A percentile compares a stretch with the other conserved stretches of the same genome.
phyloP scores from a whole-genome alignment of 92 coral and sea anemone genomes.

The Zoanthus gigantus region DNA sequence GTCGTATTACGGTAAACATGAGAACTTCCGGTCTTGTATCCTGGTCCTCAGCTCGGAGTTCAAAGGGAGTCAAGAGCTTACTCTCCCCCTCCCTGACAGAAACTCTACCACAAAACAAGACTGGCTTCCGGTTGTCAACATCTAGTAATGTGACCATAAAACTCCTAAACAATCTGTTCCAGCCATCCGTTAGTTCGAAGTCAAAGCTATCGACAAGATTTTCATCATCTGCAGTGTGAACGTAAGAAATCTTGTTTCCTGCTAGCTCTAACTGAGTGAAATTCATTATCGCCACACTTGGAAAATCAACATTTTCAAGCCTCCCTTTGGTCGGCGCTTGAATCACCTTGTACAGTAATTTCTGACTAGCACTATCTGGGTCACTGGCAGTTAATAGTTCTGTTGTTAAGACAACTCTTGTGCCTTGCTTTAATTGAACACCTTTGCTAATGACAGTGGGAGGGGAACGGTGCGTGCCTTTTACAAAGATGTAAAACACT shows the following conservation, averaged over 20 bases:
- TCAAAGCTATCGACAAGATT: constrained; percentile 89
- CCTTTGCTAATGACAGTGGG: constrained; percentile 92
- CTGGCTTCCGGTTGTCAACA: constrained; percentile 86
- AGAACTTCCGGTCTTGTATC: constrained; percentile 80
- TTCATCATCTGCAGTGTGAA: constrained; percentile 88
- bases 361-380: constrained; percentile 74
- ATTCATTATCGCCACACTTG: constrained; percentile 65
- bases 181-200: constrained; percentile 94
- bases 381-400: constrained; percentile 85
- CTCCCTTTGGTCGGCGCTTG: constrained; percentile 89
- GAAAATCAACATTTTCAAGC: constrained; percentile 76
- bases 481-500: constrained; percentile 80
- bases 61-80: constrained; percentile 82
- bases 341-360: constrained; percentile 69
- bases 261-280: constrained; percentile 93
- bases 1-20: constrained; percentile 73
- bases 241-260: constrained; percentile 86
- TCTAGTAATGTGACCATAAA: constrained; percentile 86
- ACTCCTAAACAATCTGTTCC: constrained; percentile 67
- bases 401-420: constrained; percentile 81
- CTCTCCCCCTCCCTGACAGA: constrained; percentile 85
- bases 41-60: constrained; percentile 91
- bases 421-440: constrained; percentile 75
- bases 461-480: constrained; percentile 71
- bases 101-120: constrained; percentile 61